These are phyloP conservation scores for Aphodius sticticus DNA, from an alignment of 2,888 invertebrate genomes.

Conservation along the genomic window DNA sequence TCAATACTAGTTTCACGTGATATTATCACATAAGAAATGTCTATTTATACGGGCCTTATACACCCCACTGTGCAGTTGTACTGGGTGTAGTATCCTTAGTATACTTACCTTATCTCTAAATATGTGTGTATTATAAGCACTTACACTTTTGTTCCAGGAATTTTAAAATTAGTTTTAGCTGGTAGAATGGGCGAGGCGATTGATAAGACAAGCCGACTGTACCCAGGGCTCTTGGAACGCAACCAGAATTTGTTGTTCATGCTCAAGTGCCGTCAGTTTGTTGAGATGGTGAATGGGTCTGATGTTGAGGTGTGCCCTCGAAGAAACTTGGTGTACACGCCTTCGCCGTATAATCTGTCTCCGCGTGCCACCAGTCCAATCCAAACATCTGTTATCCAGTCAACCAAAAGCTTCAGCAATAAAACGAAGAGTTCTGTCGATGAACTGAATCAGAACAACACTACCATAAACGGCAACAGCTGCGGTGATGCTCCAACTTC, in stretches of 20 bases:
- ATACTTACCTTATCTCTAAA: neutral
- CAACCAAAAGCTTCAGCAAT: constrained; percentile 67
- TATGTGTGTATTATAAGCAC: neutral
- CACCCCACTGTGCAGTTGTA: too few relatives aligned
- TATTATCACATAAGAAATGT: too few relatives aligned
- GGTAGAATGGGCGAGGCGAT: constrained; percentile 97
- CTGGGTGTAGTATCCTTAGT: too few relatives aligned
- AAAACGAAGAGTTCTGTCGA: constrained; percentile 54
- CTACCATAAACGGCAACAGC: constrained; percentile 62
- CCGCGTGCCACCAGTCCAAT: constrained; percentile 64
- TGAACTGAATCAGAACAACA: constrained; percentile 60
- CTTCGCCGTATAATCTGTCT: constrained; percentile 48
- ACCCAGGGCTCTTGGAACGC: constrained; percentile 92
- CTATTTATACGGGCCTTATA: too few relatives aligned
- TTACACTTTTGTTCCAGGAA: constrained; percentile 69
- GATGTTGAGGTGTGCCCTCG: constrained; percentile 70
- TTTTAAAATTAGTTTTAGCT: constrained; percentile 88
- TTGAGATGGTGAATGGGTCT: constrained; percentile 96
- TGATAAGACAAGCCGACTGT: constrained; percentile 85
- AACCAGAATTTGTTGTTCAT: constrained; percentile 93
- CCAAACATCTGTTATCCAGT: constrained; percentile 85
- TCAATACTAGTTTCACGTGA: too few relatives aligned
- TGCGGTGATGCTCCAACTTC: constrained; percentile 50
- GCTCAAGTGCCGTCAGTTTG: constrained; percentile 97
- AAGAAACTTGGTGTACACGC: constrained; percentile 44